A percentile compares a stretch with the other conserved stretches of the same genome.
phyloP scores from a whole-genome alignment of 1,140 invertebrate species.

The Acromyrmex echinatior region DNA sequence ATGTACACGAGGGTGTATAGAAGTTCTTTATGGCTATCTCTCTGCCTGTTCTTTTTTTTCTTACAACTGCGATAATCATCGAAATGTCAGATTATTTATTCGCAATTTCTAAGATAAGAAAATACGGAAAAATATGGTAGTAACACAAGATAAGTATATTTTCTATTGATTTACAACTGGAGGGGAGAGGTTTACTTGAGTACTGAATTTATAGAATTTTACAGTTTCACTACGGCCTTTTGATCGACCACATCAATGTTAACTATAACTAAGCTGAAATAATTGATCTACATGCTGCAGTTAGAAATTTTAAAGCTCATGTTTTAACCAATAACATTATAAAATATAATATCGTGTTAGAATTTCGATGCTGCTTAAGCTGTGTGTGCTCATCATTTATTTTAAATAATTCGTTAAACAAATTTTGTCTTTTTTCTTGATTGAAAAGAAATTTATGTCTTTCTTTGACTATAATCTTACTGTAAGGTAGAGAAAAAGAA shows the following conservation, averaged over 20 bases:
- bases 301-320: not conserved
- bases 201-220: not conserved
- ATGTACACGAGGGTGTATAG: not conserved
- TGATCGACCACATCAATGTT: not conserved
- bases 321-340: not conserved
- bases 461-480: not conserved
- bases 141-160: constrained; percentile 7
- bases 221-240: not conserved
- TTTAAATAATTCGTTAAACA: not conserved
- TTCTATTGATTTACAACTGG: not conserved
- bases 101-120: constrained; percentile 9
- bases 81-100: constrained; percentile 14
- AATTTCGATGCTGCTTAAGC: not conserved
- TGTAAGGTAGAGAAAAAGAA: not conserved
- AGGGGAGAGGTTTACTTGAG: not conserved
- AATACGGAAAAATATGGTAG: not conserved
- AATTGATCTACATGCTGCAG: not conserved
- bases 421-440: not conserved
- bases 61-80: constrained; percentile 12
- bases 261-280: not conserved
- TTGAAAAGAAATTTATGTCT: too few species aligned
- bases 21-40: not conserved
- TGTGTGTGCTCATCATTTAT: not conserved
- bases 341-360: not conserved
- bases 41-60: constrained; percentile 21